phyloP scores from a whole-genome alignment of 1,140 invertebrate species.

The Drosophila erecta region DNA sequence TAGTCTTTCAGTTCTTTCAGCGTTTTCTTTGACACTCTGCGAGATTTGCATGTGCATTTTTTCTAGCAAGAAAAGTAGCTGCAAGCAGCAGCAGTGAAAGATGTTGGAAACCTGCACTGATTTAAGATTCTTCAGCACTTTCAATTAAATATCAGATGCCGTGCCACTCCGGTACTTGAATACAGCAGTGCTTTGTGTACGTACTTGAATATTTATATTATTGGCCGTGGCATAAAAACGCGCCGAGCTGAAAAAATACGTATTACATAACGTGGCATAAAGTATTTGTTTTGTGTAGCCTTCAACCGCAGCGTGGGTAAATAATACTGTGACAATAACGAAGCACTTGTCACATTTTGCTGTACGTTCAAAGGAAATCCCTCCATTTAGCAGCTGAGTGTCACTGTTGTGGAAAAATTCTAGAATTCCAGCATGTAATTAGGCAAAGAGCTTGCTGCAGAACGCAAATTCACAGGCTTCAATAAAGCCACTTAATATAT shows the following conservation, averaged over 20 bases:
- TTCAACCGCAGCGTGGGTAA: not conserved
- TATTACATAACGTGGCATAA: not conserved
- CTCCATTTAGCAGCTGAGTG: slow-evolving; percentile 12
- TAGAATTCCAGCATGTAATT: slow-evolving; percentile 5
- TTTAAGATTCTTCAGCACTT: not conserved
- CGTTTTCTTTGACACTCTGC: not conserved
- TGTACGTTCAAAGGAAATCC: not conserved
- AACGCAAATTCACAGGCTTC: not conserved
- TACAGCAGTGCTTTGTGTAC: not conserved
- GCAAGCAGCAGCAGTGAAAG: not conserved
- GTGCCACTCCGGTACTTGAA: not conserved
- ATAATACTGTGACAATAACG: slow-evolving; percentile 25
- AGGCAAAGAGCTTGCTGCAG: not conserved
- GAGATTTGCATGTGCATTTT: not conserved
- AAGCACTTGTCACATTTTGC: slow-evolving; percentile 1
- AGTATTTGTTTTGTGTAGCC: not conserved
- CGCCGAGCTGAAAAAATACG: not conserved
- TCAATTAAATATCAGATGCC: slow-evolving; percentile 1
- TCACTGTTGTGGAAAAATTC: slow-evolving; percentile 3
- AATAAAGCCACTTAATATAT: slow-evolving; percentile 19
- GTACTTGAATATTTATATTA: not conserved
- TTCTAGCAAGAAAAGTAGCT: not conserved
- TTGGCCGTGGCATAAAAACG: not conserved
- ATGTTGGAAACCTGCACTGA: too few species aligned
- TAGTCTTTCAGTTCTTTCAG: not conserved